A percentile compares a stretch with the other conserved stretches of the same genome.
Conservation (phyloP, 2,797 vertebrate genomes). For the Enteromius treurensis region DNA sequence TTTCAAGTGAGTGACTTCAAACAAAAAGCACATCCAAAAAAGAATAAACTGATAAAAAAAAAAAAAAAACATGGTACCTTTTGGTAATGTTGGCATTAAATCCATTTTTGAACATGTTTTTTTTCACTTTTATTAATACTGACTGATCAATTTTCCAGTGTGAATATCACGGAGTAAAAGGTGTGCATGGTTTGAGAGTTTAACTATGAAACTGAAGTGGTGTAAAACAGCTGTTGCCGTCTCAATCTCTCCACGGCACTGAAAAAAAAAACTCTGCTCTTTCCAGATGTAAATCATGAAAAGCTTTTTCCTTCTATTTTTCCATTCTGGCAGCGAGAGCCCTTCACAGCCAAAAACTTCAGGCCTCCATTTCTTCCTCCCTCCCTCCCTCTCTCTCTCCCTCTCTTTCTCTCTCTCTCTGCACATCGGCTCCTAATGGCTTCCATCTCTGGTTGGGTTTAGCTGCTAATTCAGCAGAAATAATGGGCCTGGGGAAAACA, state of each 20-base stretch:
- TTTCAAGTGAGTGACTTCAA: not conserved
- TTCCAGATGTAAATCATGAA: constrained; percentile 41
- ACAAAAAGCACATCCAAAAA: not conserved
- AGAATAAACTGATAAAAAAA: not conserved
- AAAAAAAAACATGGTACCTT: not conserved
- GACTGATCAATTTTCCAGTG: not conserved
- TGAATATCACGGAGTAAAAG: not conserved
- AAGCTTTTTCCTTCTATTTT: constrained; percentile 36
- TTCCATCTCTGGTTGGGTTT: constrained; percentile 81
- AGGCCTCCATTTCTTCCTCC: not conserved
- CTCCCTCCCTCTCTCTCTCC: not conserved
- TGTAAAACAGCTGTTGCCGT: constrained; percentile 12
- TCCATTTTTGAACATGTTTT: not conserved
- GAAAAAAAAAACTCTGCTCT: not conserved
- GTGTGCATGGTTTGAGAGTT: not conserved
- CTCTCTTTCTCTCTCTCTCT: constrained; percentile 16
- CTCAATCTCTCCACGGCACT: not conserved
- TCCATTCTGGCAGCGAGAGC: constrained; percentile 30
- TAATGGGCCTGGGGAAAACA: constrained; percentile 88
- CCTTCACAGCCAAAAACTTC: constrained; percentile 28
- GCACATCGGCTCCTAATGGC: constrained; percentile 76
- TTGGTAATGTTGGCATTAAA: not conserved
- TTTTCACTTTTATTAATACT: not conserved
- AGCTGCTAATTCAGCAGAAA: constrained; percentile 96
- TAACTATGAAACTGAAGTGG: not conserved